Base-by-base conservation (phyloP, 1,140 invertebrate genomes). In the Drosophila jambulina region DNA sequence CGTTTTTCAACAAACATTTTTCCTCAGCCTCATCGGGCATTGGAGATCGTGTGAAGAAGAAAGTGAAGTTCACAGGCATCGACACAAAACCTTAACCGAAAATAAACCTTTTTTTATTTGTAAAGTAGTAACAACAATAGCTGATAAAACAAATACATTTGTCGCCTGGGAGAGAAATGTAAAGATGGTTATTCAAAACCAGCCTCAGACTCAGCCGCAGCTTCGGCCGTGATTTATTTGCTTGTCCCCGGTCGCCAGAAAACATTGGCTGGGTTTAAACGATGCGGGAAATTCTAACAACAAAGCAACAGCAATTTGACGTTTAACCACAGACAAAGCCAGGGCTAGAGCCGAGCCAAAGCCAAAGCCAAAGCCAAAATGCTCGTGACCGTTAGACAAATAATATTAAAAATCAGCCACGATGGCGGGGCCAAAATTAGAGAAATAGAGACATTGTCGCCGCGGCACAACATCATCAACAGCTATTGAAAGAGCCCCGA, bases 131-230 rank as follows among this genome's bases (percentile, higher is more conserved):
- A 82, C 83, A 84, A 84, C 82, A 87, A 87, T 88, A 87, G 83
- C 84, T 83, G 83, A 87, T 87, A 88, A 87, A 88, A 87, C 85
- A 87, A 87, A 87, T 87, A 87, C 83, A 87, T 87, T 87, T 87
- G 83, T 87, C 83, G 84, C 83, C 83, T 53, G 68, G 63, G 68
- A 82, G 80, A 76, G 80, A 76, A 80, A 80, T 82, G 82, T 78
- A 75, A 86, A 86, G 82, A 87, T 87, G 81, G 81, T 78, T 86
- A 86, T 80, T 81, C 83, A 54, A 87, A 82, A 87, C 83, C 59
- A 62, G 56, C 15, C 45, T 34, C 13, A 43, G n/a, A 12, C n/a
- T 42, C 59, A 59, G 40, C 27, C 27, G 25, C n/a, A 25, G 61
- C 23, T 56, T 51, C 38, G 43, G 69, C 84, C 49, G 84, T 87